Conservation (phyloP, 2,113 vertebrate genomes). For the Tyto alba region DNA sequence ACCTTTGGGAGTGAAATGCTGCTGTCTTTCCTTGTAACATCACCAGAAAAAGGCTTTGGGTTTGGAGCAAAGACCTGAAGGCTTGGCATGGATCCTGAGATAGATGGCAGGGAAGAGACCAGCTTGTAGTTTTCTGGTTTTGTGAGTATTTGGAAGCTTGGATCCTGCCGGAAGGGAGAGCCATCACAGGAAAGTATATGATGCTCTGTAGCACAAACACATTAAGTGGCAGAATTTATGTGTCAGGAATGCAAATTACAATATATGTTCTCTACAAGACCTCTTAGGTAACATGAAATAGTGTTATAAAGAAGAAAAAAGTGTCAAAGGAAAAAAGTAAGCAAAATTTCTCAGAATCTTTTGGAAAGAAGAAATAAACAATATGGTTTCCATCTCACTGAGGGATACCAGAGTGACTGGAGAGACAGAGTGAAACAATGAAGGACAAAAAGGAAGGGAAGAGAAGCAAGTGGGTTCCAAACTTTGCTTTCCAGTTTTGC, state of each 20-base stretch:
- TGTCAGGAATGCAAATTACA: not conserved
- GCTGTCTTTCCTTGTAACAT: not conserved
- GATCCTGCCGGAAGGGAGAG: not conserved
- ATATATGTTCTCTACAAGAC: not conserved
- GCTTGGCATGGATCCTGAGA: not conserved
- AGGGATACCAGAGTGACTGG: not conserved
- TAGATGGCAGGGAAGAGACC: not conserved
- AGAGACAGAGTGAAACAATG: not conserved
- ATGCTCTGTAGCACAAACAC: not conserved
- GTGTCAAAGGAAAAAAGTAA: not conserved
- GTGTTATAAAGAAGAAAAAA: not conserved
- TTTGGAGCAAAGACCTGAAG: not conserved
- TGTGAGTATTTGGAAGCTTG: not conserved
- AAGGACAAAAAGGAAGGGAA: not conserved
- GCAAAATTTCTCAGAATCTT: not conserved
- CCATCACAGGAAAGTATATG: not conserved
- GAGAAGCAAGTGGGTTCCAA: not conserved
- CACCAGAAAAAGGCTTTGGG: not conserved
- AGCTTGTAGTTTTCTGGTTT: not conserved
- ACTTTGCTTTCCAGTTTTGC: not conserved
- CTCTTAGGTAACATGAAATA: not conserved
- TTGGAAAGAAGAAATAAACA: not conserved
- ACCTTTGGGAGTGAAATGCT: not conserved
- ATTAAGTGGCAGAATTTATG: not conserved
- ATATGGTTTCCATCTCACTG: accelerated